These are phyloP conservation scores for Champsocephalus gunnari DNA, from an alignment of 2,797 vertebrate species.

Conservation along the genomic window DNA sequence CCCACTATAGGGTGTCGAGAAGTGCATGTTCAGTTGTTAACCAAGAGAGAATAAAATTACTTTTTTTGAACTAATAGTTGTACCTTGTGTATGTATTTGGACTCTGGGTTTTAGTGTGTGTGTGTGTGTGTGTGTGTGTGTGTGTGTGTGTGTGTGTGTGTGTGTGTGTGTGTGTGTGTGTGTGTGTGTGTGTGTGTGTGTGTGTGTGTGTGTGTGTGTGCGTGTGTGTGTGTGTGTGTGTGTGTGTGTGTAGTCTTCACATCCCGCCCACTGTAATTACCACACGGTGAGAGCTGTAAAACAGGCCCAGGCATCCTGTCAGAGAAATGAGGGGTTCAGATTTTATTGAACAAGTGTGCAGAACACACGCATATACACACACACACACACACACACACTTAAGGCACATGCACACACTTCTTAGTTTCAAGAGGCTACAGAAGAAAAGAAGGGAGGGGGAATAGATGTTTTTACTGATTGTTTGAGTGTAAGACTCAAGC, in stretches of 20 bases:
- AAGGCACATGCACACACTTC: not conserved
- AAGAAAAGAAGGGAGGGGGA: no score
- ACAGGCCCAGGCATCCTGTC: conserved; percentile 52
- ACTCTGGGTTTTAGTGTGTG: not conserved
- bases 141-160: no score
- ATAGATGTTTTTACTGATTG: not conserved
- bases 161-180: no score
- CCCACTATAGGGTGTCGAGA: not conserved
- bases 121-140: no score
- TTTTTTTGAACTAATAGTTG: not conserved
- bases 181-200: no score
- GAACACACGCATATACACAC: not conserved
- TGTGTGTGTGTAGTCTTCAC: not conserved
- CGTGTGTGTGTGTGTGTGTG: not conserved
- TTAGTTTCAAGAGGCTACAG: conserved; percentile 2
- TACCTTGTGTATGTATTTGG: conserved; percentile 3
- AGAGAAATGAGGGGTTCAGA: conserved; percentile 48
- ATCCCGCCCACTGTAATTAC: conserved; percentile 56
- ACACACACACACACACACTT: not conserved
- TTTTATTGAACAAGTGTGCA: conserved; percentile 41
- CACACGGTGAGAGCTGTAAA: conserved; percentile 39
- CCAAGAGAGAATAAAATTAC: conserved; percentile 23
- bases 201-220: no score
- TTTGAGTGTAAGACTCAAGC: not conserved
- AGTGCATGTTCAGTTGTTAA: conserved; percentile 6